phyloP scores from a whole-genome alignment of 1,140 invertebrate genomes.

The Bombus waltoni region DNA sequence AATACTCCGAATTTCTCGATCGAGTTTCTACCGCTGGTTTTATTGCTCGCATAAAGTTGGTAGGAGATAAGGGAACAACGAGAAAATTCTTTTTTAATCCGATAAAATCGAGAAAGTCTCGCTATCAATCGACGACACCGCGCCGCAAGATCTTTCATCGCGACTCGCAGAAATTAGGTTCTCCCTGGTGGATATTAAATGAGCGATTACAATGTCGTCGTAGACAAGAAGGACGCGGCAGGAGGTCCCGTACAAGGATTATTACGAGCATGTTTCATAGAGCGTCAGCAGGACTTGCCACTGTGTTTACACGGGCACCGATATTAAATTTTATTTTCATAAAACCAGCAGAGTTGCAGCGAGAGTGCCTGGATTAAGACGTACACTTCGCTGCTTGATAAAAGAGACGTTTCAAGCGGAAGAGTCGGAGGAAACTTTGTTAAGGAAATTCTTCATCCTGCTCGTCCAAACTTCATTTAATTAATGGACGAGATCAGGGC shows the following conservation, averaged over 20 bases:
- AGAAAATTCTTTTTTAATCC: neutral
- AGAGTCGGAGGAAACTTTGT: neutral
- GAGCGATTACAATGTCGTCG: slow-evolving; percentile 41
- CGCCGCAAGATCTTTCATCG: slow-evolving; percentile 35
- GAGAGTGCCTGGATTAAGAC: neutral
- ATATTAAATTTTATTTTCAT: slow-evolving; percentile 60
- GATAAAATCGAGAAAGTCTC: neutral
- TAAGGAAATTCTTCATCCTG: slow-evolving; percentile 1
- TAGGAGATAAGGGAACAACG: neutral
- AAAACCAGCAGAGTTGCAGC: neutral
- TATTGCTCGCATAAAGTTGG: neutral
- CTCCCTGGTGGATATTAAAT: slow-evolving; percentile 56
- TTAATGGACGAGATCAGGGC: slow-evolving; percentile 38
- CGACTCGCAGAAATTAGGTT: slow-evolving; percentile 33
- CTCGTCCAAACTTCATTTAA: slow-evolving; percentile 45
- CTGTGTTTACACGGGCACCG: slow-evolving; percentile 36
- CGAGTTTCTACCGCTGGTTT: neutral
- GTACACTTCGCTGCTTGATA: neutral
- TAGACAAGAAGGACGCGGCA: slow-evolving; percentile 13
- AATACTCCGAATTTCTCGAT: neutral
- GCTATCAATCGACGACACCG: slow-evolving; percentile 6
- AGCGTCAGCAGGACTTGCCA: neutral
- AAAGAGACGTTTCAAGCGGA: neutral
- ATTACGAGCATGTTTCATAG: slow-evolving; percentile 29
- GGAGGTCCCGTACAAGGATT: slow-evolving; percentile 37